phyloP scores from a whole-genome alignment of 2,888 invertebrate species.

The Eugnorisma glareosa region DNA sequence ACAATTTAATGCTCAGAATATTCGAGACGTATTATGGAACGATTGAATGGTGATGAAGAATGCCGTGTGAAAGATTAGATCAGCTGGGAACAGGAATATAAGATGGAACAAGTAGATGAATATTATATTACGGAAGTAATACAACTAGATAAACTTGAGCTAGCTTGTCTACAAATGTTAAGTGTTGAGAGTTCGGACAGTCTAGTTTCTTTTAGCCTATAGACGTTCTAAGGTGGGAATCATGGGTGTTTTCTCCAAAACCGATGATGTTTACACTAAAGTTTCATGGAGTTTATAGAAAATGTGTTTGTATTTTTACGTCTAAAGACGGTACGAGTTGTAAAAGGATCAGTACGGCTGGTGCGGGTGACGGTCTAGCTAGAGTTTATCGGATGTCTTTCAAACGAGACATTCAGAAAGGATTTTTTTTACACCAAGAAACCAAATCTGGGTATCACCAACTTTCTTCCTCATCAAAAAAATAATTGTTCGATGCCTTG shows the following conservation, averaged over 20 bases:
- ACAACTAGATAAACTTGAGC: slow-evolving; percentile 5
- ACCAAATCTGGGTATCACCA: background rate
- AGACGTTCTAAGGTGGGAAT: background rate
- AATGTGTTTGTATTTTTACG: background rate
- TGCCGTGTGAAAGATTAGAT: slow-evolving; percentile 29
- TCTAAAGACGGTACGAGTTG: background rate
- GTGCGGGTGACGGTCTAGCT: background rate
- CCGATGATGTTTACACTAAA: background rate
- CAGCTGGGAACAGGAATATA: slow-evolving; percentile 9
- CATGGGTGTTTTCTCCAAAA: too few relatives aligned
- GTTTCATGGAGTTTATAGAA: background rate
- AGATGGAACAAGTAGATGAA: slow-evolving; percentile 15
- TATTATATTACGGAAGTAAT: slow-evolving; percentile 37
- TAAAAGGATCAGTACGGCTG: background rate
- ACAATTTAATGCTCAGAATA: slow-evolving; percentile 29
- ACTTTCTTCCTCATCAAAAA: slow-evolving; percentile 16
- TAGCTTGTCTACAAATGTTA: background rate
- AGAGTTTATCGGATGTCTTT: background rate
- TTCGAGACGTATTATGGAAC: slow-evolving; percentile 24
- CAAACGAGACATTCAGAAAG: background rate
- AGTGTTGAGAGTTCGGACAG: background rate
- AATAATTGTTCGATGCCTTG: slow-evolving; percentile 42
- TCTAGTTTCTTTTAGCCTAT: background rate
- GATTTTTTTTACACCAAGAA: background rate
- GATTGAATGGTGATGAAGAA: slow-evolving; percentile 34